Percentiles rank a stretch among this genome's conserved stretches.
These are phyloP conservation scores for Syngnathoides biaculeatus DNA, from an alignment of 2,113 vertebrate species.

Conservation along the genomic window DNA sequence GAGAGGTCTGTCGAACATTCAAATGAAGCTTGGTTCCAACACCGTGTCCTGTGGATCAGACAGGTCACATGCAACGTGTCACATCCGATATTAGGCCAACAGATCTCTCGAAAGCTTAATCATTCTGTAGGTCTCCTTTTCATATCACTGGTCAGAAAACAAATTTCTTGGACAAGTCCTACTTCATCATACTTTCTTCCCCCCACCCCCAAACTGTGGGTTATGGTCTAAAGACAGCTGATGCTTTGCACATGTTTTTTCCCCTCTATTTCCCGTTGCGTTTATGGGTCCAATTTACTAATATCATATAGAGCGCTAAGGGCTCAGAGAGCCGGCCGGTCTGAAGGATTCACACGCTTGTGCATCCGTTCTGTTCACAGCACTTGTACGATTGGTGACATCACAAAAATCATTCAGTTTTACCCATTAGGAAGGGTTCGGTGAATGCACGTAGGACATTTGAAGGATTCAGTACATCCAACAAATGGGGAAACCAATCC, in stretches of 20 bases:
- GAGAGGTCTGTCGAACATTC: not conserved
- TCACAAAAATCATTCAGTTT: constrained; percentile 1
- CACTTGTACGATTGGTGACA: not conserved
- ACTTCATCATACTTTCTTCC: constrained; percentile 66
- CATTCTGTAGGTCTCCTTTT: constrained; percentile 44
- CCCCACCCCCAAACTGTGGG: constrained; percentile 53
- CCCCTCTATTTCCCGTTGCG: constrained; percentile 45
- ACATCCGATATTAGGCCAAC: constrained; percentile 23
- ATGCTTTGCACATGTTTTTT: constrained; percentile 56
- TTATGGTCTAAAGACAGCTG: constrained; percentile 61
- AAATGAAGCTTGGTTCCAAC: not conserved
- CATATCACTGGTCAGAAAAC: constrained; percentile 47
- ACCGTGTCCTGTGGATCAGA: not conserved
- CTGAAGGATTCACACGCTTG: not conserved
- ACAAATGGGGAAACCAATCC: too few relatives aligned
- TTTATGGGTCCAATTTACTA: constrained; percentile 31
- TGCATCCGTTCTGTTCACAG: not conserved
- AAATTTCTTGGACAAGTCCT: constrained; percentile 51
- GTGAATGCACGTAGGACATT: not conserved
- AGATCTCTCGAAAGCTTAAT: constrained; percentile 23
- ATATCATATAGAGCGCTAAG: not conserved
- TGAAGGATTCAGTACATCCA: not conserved
- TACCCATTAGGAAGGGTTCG: not conserved
- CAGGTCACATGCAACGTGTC: constrained; percentile 8
- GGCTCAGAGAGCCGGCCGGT: not conserved